Evolutionary conservation across 2,888 invertebrate genomes (phyloP).

Genomic region (Drosophila mimica): DNA sequence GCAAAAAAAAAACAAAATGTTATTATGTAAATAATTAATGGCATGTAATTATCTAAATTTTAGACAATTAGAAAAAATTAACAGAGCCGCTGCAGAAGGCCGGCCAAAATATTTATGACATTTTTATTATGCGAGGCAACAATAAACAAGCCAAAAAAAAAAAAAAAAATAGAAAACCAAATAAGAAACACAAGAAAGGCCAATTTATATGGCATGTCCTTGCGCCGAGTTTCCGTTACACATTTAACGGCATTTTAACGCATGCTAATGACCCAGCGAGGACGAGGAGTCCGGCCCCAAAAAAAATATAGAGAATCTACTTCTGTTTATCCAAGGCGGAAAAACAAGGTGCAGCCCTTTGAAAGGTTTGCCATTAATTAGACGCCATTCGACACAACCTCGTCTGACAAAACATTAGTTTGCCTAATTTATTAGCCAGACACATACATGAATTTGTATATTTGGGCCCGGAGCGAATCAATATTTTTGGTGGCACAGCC

Average conservation of each 20-base stretch:
- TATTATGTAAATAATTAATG: slow-evolving; percentile 83
- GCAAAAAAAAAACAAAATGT: slow-evolving; percentile 44
- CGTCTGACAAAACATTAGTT: slow-evolving; percentile 77
- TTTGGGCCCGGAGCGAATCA: slow-evolving; percentile 32
- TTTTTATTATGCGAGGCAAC: slow-evolving; percentile 72
- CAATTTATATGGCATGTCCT: slow-evolving; percentile 59
- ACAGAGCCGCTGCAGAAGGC: slow-evolving; percentile 43
- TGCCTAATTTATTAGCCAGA: slow-evolving; percentile 69
- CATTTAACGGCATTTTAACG: slow-evolving; percentile 81
- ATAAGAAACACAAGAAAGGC: slow-evolving; percentile 20
- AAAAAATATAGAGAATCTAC: slow-evolving; percentile 30
- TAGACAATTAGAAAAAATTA: slow-evolving; percentile 82
- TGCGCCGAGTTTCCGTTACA: slow-evolving; percentile 70
- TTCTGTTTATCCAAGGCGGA: slow-evolving; percentile 33
- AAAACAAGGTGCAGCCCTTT: slow-evolving; percentile 75
- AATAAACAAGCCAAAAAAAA: slow-evolving; percentile 13
- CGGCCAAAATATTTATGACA: slow-evolving; percentile 70
- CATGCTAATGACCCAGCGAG: slow-evolving; percentile 69
- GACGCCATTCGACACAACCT: slow-evolving; percentile 52
- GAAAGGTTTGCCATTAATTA: slow-evolving; percentile 81
- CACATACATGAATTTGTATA: background rate
- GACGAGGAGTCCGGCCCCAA: slow-evolving; percentile 6
- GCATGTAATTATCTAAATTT: slow-evolving; percentile 83
- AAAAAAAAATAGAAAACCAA: slow-evolving; percentile 14
- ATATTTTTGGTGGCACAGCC: slow-evolving; percentile 29